Percentiles rank a stretch among this genome's conserved stretches.
These are phyloP conservation scores for Pteromalus puparum DNA, from an alignment of 1,140 invertebrate genomes.

Conservation along the genomic window DNA sequence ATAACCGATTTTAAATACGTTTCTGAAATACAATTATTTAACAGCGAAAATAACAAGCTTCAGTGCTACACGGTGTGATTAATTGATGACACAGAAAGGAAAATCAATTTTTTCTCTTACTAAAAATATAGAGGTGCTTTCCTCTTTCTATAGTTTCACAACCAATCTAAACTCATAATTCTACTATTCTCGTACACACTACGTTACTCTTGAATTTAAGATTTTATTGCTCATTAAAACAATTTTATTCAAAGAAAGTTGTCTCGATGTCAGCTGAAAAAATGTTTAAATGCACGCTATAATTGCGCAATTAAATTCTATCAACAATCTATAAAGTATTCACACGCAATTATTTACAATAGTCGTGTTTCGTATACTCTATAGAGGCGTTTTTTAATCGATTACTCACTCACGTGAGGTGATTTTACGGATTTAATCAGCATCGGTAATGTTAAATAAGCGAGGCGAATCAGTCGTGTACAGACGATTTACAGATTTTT, in stretches of 20 bases:
- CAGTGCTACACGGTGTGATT: neutral
- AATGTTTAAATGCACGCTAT: neutral
- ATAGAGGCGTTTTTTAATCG: neutral
- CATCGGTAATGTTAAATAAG: neutral
- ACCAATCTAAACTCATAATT: neutral
- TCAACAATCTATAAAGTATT: slow-evolving; percentile 2
- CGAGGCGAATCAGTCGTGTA: neutral
- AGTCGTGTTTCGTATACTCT: neutral
- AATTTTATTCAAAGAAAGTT: slow-evolving; percentile 10
- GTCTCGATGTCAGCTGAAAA: neutral
- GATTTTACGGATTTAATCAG: slow-evolving; percentile 15
- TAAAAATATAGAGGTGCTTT: neutral
- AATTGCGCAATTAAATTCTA: slow-evolving; percentile 23
- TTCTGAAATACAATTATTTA: neutral
- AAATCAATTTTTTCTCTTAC: neutral
- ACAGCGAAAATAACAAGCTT: neutral
- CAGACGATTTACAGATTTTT: slow-evolving; percentile 27
- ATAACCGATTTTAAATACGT: neutral
- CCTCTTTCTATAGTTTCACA: neutral
- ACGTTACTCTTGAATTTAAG: neutral
- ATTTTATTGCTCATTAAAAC: neutral
- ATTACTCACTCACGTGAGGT: neutral
- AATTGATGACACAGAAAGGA: neutral
- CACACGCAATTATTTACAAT: neutral
- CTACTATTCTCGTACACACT: neutral